These are phyloP conservation scores for Lethenteron reissneri DNA, from an alignment of 2,113 vertebrate genomes.

Conservation along the genomic window DNA sequence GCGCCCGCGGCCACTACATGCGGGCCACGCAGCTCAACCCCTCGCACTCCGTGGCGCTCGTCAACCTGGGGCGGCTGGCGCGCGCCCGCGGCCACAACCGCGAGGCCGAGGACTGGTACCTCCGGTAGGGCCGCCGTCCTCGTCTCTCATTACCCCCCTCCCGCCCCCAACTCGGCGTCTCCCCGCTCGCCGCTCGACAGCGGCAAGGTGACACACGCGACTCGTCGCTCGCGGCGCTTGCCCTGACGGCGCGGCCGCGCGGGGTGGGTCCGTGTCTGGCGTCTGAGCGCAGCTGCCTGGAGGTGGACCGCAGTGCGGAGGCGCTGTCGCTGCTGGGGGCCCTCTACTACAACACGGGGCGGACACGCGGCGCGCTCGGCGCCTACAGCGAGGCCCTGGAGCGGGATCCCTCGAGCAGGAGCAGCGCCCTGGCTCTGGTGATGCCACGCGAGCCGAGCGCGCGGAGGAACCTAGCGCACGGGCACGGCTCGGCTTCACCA, in stretches of 20 bases:
- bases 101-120: constrained; percentile 71
- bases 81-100: constrained; percentile 55
- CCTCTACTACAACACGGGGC: constrained; percentile 77
- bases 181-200: no score
- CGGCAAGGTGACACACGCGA: no score
- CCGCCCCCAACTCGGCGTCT: no score
- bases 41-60: constrained; percentile 71
- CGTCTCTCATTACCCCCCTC: no score
- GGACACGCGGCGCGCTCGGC: constrained; percentile 51
- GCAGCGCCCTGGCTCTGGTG: constrained; percentile 65
- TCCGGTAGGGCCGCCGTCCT: constrained; percentile 27
- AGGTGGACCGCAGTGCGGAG: constrained; percentile 50
- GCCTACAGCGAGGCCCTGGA: constrained; percentile 49
- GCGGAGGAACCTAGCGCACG: no score
- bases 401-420: constrained; percentile 44
- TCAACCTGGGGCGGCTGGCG: constrained; percentile 72
- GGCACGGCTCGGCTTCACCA: no score
- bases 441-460: constrained; percentile 12
- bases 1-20: constrained; percentile 52
- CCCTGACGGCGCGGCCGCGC: no score
- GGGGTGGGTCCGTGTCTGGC: no score
- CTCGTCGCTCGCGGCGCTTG: no score
- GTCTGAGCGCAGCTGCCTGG: constrained; percentile 34
- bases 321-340: constrained; percentile 63
- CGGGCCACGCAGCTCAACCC: constrained; percentile 62